Evolutionary conservation across 92 coral and sea anemone species (phyloP).

Genomic region (Meandrina meandrites): DNA sequence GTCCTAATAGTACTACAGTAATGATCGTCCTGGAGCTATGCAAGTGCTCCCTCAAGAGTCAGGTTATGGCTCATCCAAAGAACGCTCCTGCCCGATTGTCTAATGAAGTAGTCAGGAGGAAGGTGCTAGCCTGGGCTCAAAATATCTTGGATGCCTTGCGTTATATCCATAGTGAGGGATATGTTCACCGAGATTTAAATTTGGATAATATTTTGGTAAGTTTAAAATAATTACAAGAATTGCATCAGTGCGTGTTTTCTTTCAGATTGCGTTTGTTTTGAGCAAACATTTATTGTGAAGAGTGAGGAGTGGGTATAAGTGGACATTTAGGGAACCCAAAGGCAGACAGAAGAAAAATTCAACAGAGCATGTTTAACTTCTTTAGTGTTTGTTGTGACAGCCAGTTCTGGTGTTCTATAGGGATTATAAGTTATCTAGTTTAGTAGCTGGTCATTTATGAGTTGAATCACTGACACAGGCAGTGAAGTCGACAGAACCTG

Average conservation of each 20-base stretch:
- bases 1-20: not conserved
- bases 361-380: no score
- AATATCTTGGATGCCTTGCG: conserved; percentile 11
- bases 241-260: not conserved
- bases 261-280: no score
- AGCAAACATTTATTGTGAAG: no score
- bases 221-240: not conserved
- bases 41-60: not conserved
- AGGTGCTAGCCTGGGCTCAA: not conserved
- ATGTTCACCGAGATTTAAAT: conserved; percentile 24
- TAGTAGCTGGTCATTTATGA: no score
- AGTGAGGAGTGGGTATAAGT: no score
- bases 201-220: conserved; percentile 24
- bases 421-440: no score
- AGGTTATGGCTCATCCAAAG: not conserved
- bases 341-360: no score
- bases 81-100: conserved; percentile 8
- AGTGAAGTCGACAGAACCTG: no score
- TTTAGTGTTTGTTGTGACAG: no score
- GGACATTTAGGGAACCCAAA: no score
- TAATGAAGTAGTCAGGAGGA: not conserved
- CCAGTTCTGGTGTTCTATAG: no score
- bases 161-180: conserved; percentile 14
- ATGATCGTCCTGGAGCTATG: conserved; percentile 24
- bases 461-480: no score